phyloP scores from a whole-genome alignment of 2,888 invertebrate species.

The Thyatira batis region DNA sequence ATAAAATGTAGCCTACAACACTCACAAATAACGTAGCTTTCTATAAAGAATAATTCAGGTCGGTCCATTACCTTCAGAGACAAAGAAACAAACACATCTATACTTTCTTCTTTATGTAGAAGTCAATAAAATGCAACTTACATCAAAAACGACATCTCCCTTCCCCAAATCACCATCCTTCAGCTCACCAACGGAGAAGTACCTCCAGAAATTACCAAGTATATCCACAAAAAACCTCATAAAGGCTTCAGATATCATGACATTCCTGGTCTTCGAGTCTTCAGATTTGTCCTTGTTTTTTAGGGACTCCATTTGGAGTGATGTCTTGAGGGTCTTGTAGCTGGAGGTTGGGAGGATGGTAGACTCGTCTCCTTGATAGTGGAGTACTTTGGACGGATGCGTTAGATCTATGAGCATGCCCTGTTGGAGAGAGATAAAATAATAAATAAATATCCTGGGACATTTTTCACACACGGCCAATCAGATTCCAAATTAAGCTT shows the following conservation, averaged over 20 bases:
- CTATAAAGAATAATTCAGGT: no score
- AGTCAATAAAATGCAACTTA: no score
- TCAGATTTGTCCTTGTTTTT: conserved; percentile 52
- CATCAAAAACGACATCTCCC: conserved; percentile 66
- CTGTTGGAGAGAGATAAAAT: conserved; percentile 67
- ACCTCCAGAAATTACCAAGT: conserved; percentile 87
- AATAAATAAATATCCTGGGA: no score
- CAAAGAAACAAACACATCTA: no score
- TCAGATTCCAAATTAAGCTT: no score
- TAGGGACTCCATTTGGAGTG: conserved; percentile 67
- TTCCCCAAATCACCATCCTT: conserved; percentile 59
- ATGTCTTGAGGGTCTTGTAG: conserved; percentile 85
- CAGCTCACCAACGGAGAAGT: conserved; percentile 52
- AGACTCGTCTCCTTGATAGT: conserved; percentile 88
- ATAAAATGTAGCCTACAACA: no score
- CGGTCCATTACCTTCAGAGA: no score
- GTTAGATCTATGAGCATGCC: conserved; percentile 89
- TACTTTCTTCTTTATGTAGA: no score
- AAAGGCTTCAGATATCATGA: conserved; percentile 90
- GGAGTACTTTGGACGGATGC: conserved; percentile 80
- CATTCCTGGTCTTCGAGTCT: conserved; percentile 83
- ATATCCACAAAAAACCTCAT: conserved; percentile 88
- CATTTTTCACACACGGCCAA: no score
- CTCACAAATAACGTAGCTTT: no score
- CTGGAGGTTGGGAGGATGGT: conserved; percentile 87